These are phyloP conservation scores for Ectemnius cavifrons DNA, from an alignment of 2,888 invertebrate genomes.

Conservation along the genomic window DNA sequence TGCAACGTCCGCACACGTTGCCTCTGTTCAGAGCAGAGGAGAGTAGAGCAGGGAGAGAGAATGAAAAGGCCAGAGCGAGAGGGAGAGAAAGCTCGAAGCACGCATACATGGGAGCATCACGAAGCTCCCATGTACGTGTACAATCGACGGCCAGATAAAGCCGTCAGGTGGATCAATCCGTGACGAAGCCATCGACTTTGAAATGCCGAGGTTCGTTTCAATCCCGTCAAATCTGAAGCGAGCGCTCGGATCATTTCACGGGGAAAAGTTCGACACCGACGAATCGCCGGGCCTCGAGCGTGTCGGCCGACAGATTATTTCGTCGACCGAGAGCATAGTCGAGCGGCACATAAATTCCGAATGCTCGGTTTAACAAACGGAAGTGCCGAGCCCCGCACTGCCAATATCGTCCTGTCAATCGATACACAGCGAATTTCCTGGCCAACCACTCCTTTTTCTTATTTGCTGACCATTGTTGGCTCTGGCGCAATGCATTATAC, in stretches of 20 bases:
- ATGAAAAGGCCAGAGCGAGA: too few relatives aligned
- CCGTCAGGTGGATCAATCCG: slow-evolving; percentile 51
- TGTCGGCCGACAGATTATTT: slow-evolving; percentile 2
- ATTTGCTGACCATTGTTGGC: slow-evolving; percentile 1
- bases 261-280: slow-evolving; percentile 2
- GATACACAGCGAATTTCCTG: slow-evolving; percentile 1
- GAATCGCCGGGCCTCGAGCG: slow-evolving; percentile 1
- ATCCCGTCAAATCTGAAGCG: slow-evolving; percentile 40
- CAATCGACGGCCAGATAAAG: slow-evolving; percentile 50
- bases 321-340: neutral
- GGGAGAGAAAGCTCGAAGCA: too few relatives aligned
- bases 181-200: slow-evolving; percentile 56
- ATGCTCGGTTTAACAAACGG: slow-evolving; percentile 1
- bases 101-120: neutral
- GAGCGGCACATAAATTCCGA: neutral
- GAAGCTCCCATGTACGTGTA: neutral
- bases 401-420: neutral
- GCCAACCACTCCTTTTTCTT: neutral
- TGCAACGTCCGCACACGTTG: slow-evolving; percentile 31
- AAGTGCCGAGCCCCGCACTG: neutral
- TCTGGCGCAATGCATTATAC: neutral
- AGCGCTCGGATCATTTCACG: slow-evolving; percentile 23
- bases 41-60: too few relatives aligned
- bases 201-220: slow-evolving; percentile 53
- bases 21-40: too few relatives aligned